These are phyloP conservation scores for Tetraodon nigroviridis DNA, from an alignment of 2,113 vertebrate genomes.

Conservation along the genomic window DNA sequence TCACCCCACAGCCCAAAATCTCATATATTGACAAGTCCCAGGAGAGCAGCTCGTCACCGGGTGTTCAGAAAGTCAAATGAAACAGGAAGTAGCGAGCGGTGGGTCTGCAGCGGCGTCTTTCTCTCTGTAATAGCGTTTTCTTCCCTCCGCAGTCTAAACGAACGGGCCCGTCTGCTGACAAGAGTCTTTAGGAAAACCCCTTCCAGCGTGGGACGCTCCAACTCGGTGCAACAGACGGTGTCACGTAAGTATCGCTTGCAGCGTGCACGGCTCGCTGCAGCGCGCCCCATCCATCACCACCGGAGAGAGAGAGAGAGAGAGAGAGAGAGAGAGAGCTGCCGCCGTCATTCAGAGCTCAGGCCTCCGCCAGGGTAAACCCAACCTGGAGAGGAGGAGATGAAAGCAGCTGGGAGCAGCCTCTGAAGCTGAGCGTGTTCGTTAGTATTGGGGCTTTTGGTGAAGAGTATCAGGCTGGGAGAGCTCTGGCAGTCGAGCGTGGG, in stretches of 20 bases:
- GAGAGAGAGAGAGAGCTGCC: not conserved
- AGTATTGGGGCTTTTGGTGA: not conserved
- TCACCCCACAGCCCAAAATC: not conserved
- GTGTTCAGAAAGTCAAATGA: not conserved
- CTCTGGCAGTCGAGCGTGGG: not conserved
- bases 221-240: constrained; percentile 91
- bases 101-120: constrained; percentile 7
- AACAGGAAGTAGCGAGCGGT: not conserved
- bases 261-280: not conserved
- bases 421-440: not conserved
- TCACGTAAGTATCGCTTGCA: constrained; percentile 83
- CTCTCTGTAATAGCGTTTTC: not conserved
- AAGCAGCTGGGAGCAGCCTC: not conserved
- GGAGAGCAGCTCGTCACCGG: not conserved
- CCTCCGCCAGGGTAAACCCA: not conserved
- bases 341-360: not conserved
- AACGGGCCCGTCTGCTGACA: constrained; percentile 95
- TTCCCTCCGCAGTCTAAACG: constrained; percentile 82
- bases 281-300: not conserved
- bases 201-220: constrained; percentile 87
- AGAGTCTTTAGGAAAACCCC: constrained; percentile 94
- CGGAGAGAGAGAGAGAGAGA: not conserved
- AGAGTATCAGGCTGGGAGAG: not conserved
- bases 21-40: not conserved
- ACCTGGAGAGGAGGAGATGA: not conserved